Percentiles rank a stretch among this genome's conserved stretches.
Conservation (phyloP, 2,113 vertebrate species). For the Microtus oregoni region DNA sequence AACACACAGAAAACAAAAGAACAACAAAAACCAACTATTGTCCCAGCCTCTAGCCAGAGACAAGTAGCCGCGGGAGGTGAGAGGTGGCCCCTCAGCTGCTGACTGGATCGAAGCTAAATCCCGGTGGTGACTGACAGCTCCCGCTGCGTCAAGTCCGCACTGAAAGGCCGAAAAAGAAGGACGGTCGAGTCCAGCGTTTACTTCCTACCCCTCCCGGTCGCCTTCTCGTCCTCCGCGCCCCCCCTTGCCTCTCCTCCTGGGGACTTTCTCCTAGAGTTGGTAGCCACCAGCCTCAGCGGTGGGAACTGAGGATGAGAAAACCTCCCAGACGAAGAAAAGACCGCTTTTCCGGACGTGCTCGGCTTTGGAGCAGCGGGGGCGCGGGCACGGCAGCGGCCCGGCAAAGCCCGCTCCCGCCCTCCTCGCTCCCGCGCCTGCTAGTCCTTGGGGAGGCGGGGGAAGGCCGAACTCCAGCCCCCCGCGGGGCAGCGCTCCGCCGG, state of each 20-base stretch:
- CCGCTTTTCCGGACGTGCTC: constrained; percentile 70
- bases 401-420: not conserved
- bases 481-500: not conserved
- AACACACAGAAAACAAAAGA: not conserved
- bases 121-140: constrained; percentile 77
- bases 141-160: constrained; percentile 44
- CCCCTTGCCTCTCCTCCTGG: constrained; percentile 37
- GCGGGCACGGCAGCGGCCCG: constrained; percentile 19
- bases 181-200: constrained; percentile 59
- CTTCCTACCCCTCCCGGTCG: constrained; percentile 3
- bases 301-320: constrained; percentile 68
- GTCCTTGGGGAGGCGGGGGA: not conserved
- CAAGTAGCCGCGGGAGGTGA: constrained; percentile 57
- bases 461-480: not conserved
- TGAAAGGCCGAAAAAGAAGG: constrained; percentile 18
- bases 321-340: constrained; percentile 68
- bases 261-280: constrained; percentile 62
- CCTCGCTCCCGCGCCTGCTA: not conserved
- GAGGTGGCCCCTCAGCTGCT: constrained; percentile 56
- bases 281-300: constrained; percentile 65
- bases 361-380: constrained; percentile 70
- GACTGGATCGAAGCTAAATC: constrained; percentile 64
- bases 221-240: not conserved
- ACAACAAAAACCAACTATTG: not conserved
- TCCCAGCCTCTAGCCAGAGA: constrained; percentile 33